Conservation (phyloP, 2,888 invertebrate genomes). For the Drosophila phalerata region DNA sequence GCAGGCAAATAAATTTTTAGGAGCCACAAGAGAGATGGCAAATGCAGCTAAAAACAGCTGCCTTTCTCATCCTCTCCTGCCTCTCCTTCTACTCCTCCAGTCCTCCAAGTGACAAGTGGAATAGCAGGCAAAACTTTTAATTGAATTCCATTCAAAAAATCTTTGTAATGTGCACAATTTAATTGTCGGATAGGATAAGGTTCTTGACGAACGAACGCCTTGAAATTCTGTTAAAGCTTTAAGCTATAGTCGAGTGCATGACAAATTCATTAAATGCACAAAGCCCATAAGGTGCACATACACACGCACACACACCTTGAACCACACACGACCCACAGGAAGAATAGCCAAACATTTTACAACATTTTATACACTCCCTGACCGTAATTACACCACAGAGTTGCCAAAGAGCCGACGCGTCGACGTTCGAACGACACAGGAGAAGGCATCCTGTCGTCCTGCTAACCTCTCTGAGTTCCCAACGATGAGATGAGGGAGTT, state of each 20-base stretch:
- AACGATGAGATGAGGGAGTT: constrained; percentile 1
- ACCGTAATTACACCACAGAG: constrained; percentile 75
- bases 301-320: neutral
- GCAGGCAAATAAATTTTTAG: constrained; percentile 50
- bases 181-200: constrained; percentile 61
- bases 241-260: constrained; percentile 57
- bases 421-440: neutral
- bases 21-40: constrained; percentile 2
- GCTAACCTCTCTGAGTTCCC: neutral
- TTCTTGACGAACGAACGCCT: constrained; percentile 10
- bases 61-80: neutral
- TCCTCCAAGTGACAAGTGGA: constrained; percentile 14
- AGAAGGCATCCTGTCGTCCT: neutral
- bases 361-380: constrained; percentile 62
- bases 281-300: constrained; percentile 54
- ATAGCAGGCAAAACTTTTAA: constrained; percentile 67
- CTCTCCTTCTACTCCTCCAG: neutral
- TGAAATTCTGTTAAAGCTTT: constrained; percentile 55
- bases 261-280: constrained; percentile 71
- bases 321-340: constrained; percentile 1
- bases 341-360: constrained; percentile 52
- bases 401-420: constrained; percentile 26
- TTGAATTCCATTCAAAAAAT: constrained; percentile 73
- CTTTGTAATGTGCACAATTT: constrained; percentile 66
- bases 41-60: constrained; percentile 31